phyloP scores from a whole-genome alignment of 2,797 vertebrate genomes.

The Hippoglossus hippoglossus region DNA sequence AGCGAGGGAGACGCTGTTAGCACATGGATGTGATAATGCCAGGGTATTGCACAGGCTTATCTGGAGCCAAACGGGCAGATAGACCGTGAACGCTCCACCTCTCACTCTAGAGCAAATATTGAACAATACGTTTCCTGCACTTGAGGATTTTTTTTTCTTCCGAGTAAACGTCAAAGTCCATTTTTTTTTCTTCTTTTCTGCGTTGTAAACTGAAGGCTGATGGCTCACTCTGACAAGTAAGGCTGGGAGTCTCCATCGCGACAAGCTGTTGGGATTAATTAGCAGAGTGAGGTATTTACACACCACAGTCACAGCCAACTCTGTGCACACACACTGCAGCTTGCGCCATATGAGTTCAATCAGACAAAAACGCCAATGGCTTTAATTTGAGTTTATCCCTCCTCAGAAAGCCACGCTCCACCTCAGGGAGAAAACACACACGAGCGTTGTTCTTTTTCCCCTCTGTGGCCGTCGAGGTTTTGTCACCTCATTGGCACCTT shows the following conservation, averaged over 20 bases:
- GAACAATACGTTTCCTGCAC: slow-evolving; percentile 19
- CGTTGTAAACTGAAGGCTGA: not conserved
- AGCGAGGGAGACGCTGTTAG: slow-evolving; percentile 25
- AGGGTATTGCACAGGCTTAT: slow-evolving; percentile 42
- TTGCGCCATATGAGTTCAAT: slow-evolving; percentile 33
- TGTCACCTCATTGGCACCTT: slow-evolving; percentile 58
- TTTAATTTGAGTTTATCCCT: slow-evolving; percentile 24
- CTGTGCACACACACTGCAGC: not conserved
- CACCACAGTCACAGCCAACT: slow-evolving; percentile 13
- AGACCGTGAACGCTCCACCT: slow-evolving; percentile 25
- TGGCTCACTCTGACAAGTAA: not conserved
- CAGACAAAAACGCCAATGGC: not conserved
- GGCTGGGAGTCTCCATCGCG: slow-evolving; percentile 21
- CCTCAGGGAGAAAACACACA: not conserved
- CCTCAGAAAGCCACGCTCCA: not conserved
- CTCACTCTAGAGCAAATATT: slow-evolving; percentile 50
- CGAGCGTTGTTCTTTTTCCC: not conserved
- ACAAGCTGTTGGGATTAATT: slow-evolving; percentile 35
- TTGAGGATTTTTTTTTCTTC: not conserved
- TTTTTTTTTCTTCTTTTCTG: not conserved
- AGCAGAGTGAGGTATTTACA: slow-evolving; percentile 38
- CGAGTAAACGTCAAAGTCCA: not conserved
- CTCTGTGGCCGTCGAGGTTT: slow-evolving; percentile 43
- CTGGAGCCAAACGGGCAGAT: slow-evolving; percentile 28
- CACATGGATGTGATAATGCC: slow-evolving; percentile 47